A percentile compares a stretch with the other conserved stretches of the same genome.
phyloP scores from a whole-genome alignment of 2,113 vertebrate species.

The Ammodramus savannarum region DNA sequence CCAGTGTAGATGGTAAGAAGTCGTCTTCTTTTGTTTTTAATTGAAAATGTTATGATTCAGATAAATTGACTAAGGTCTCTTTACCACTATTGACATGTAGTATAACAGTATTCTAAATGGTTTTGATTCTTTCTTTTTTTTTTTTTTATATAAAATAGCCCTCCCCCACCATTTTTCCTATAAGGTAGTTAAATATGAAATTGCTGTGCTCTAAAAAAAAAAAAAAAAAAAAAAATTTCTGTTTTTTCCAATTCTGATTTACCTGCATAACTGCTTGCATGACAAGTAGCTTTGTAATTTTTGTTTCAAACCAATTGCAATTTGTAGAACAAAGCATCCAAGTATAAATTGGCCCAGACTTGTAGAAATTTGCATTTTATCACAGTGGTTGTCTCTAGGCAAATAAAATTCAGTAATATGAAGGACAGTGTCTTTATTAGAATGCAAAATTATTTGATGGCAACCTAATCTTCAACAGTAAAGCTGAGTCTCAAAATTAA shows the following conservation, averaged over 20 bases:
- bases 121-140: neutral
- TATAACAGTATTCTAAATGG: neutral
- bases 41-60: neutral
- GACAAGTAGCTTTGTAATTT: neutral
- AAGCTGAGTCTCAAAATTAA: neutral
- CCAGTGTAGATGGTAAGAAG: conserved; percentile 90
- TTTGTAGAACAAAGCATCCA: neutral
- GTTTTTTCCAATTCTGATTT: neutral
- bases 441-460: neutral
- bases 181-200: neutral
- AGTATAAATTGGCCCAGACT: neutral
- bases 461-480: neutral
- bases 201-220: neutral
- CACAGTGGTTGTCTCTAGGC: neutral
- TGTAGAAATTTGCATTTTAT: neutral
- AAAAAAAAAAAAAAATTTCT: neutral
- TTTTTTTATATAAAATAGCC: neutral
- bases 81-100: neutral
- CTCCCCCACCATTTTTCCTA: neutral
- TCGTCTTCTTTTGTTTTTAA: neutral
- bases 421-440: neutral
- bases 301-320: neutral
- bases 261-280: neutral
- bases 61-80: neutral
- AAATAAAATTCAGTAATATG: neutral